Base-by-base conservation (phyloP, 2,113 vertebrate genomes). In the Muntiacus reevesi region DNA sequence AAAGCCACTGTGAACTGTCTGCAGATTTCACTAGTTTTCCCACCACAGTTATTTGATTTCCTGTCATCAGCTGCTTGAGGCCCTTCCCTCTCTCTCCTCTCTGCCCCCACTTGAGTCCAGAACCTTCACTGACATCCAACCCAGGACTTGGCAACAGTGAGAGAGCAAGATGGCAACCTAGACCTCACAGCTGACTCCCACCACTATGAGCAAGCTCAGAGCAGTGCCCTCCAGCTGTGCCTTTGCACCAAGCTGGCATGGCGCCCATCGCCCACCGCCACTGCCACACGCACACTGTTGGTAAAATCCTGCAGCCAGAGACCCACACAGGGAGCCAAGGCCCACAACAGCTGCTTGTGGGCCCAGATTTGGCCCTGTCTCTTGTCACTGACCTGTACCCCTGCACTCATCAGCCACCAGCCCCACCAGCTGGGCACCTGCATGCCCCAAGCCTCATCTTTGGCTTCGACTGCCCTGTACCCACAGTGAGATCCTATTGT, bases 261-360 rank as follows among this genome's bases (percentile, higher is more conserved):
- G 43, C 0, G 1, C 9, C 55, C 27, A 30, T 13, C 5, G 1
- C 36, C 16, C 2, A 5, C 27, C 55, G 19, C 55, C 55, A 45
- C 40, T 86, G 25, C 36, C 27, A 19, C 6, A 16, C 1, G 0
- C 55, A 45, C 16, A 60, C 27, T 5, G 1, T 40, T 43, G 25
- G 23, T 28, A 28, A 45, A 27, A 85, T 60, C 9, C 55, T 85
- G 15, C 25, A 85, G 83, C 36, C 25, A 60, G 19, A 17, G 55
- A 60, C 17, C 27, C 83, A 85, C 27, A 60, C 55, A 30, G 25
- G 43, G 5, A 59, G 25, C 83, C 9, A 60, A 45, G 30, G 21
- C 14, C 30, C 43, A 47, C 15, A 21, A 60, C 0, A 60, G 55
- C 15, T 91, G 30, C 10, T 6, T 17, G 21, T 79, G 55, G 23